phyloP scores from a whole-genome alignment of 2,113 vertebrate genomes.

The Nestor notabilis region DNA sequence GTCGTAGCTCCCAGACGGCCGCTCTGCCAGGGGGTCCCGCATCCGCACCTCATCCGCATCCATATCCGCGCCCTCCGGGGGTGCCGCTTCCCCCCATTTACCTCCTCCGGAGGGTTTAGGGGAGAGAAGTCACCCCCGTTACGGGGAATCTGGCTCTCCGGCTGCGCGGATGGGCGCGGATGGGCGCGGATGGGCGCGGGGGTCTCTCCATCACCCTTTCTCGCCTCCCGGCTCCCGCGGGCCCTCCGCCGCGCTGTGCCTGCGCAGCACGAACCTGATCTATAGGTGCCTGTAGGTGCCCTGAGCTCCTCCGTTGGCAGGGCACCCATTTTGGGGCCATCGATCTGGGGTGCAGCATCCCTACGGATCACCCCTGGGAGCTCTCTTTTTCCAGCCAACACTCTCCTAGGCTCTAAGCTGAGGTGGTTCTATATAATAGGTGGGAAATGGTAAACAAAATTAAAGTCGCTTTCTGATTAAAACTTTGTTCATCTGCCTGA shows the following conservation, averaged over 20 bases:
- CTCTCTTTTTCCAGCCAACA: fast-evolving
- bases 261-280: fast-evolving
- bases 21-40: too few species aligned
- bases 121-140: background rate
- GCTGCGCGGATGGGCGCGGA: background rate
- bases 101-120: background rate
- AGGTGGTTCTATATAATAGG: background rate
- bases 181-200: background rate
- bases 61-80: background rate
- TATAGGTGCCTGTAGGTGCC: background rate
- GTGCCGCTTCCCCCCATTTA: background rate
- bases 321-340: fast-evolving
- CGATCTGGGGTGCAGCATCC: fast-evolving
- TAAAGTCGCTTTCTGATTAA: background rate
- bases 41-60: background rate
- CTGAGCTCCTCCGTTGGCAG: background rate
- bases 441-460: background rate
- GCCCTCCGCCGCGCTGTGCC: fast-evolving
- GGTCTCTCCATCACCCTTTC: background rate
- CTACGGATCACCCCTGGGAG: fast-evolving
- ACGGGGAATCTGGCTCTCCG: background rate
- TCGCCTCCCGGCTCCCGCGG: background rate
- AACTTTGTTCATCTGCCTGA: background rate
- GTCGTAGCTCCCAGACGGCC: background rate
- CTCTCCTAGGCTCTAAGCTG: background rate